Evolutionary conservation across 2,113 vertebrate genomes (phyloP).

Genomic region (Odocoileus virginianus): DNA sequence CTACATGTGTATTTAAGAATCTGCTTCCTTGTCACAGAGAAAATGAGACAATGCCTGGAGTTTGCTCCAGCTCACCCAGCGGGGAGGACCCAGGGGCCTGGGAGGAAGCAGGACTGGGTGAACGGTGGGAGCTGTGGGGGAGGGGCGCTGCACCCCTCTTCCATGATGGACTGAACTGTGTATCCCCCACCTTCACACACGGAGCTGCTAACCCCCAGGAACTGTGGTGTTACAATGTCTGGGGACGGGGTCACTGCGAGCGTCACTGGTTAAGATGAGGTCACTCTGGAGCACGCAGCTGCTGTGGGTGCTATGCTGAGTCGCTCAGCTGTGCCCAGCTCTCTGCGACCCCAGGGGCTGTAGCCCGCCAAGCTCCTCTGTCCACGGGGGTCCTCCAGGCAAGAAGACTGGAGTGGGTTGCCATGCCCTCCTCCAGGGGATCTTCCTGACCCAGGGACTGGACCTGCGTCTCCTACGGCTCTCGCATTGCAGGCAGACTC

Average conservation of each 20-base stretch:
- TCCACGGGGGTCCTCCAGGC: background rate
- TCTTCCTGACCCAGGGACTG: background rate
- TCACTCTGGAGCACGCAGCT: background rate
- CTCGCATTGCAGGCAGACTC: background rate
- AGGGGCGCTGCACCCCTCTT: background rate
- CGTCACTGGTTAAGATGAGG: background rate
- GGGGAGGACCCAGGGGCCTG: accelerated
- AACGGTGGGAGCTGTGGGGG: background rate
- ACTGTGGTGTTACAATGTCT: background rate
- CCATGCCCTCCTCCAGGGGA: background rate
- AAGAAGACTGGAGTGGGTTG: background rate
- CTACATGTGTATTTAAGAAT: background rate
- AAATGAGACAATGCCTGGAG: background rate
- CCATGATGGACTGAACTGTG: background rate
- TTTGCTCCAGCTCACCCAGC: background rate
- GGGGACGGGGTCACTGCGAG: background rate
- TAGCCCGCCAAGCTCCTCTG: background rate
- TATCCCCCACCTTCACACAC: background rate
- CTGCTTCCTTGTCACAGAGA: background rate
- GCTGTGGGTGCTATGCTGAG: background rate
- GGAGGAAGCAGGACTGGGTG: background rate
- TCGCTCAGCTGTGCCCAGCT: background rate
- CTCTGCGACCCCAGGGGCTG: background rate
- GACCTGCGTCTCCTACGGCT: background rate
- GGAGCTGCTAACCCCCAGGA: background rate